Evolutionary conservation across 2,113 vertebrate genomes (phyloP), one percentile per base, ranked within the genome.

Genomic region (Chelonoidis abingdonii): DNA sequence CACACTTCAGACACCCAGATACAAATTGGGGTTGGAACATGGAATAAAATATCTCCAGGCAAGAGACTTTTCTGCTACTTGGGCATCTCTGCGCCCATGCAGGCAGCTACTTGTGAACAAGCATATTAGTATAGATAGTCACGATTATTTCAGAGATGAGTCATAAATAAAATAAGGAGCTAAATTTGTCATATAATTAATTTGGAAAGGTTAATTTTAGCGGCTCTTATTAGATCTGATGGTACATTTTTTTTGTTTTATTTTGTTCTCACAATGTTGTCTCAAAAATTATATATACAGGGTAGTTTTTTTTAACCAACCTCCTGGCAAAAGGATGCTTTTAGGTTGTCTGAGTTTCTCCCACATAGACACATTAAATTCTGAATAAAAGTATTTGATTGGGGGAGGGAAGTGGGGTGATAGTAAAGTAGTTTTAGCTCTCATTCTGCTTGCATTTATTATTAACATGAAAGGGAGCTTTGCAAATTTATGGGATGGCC

Each of bases 281-380:
- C 72, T 75, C 21, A 83, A 10, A 62, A 38, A 0, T 0, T 17
- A 82, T 50, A 10, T 65, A 27, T 31, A 35, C 35, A 80, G 27
- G 27, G 21, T 41, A 13, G 62, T 1, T 41, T 0, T 5, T 14
- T 78, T 89, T 90, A n/a, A 50, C 62, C 4, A 50, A 49, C 79
- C 69, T 19, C n/a, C 3, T 78, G 31, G 21, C 47, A 75, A 88
- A 92, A 47, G 1, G 6, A 21, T 78, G 4, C 0, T 69, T 0
- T 41, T 76, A 17, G 62, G 88, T 87, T 21, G 76, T 11, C 13
- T 83, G 62, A 1, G 0, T 79, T 84, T 47, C 76, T 54, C 22
- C 53, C 4, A 1, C 11, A 80, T 44, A 14, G 13, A 38, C 8
- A 38, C n/a, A 72, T 22, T 72, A 56, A 53, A 41, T 4, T 47